Conservation (phyloP, 92 coral and sea anemone genomes). For the Parazoanthus atlanticus region DNA sequence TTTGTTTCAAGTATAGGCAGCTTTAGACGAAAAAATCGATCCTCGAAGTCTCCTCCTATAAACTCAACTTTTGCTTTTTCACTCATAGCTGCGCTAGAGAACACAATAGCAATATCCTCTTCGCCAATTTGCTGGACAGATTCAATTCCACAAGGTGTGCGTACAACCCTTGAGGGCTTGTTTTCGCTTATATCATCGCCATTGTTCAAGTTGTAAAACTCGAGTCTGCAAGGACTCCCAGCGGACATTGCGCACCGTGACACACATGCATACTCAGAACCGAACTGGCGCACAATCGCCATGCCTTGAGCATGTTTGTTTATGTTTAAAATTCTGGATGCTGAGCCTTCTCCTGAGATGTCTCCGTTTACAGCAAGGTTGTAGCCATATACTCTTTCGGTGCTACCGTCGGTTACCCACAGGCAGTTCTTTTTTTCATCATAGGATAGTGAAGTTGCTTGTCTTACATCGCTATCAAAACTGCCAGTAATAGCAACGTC, state of each 20-base stretch:
- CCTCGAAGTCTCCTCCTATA: constrained; percentile 82
- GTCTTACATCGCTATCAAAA: constrained; percentile 46
- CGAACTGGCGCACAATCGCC: constrained; percentile 74
- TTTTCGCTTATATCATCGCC: constrained; percentile 49
- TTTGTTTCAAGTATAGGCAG: constrained; percentile 72
- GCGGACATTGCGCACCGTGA: constrained; percentile 71
- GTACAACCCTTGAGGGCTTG: constrained; percentile 67
- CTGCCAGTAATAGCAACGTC: constrained; percentile 31
- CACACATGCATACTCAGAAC: constrained; percentile 64
- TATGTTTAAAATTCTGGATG: constrained; percentile 54
- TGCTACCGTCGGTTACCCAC: constrained; percentile 68
- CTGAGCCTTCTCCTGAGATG: background rate
- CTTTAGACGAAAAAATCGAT: constrained; percentile 77
- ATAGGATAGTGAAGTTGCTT: constrained; percentile 79
- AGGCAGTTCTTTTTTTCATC: constrained; percentile 53
- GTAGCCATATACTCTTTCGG: constrained; percentile 70
- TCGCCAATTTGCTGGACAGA: constrained; percentile 67
- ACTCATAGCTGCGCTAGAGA: constrained; percentile 78
- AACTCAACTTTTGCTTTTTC: constrained; percentile 71
- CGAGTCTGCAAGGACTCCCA: constrained; percentile 80
- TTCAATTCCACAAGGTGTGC: constrained; percentile 88
- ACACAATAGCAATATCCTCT: constrained; percentile 62
- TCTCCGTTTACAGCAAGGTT: constrained; percentile 62
- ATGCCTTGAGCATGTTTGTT: constrained; percentile 78
- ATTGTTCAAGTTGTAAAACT: constrained; percentile 65